A percentile compares a stretch with the other conserved stretches of the same genome.
These are phyloP conservation scores for Chamaedrilus cognettii DNA, from an alignment of 2,888 invertebrate species.

Conservation along the genomic window DNA sequence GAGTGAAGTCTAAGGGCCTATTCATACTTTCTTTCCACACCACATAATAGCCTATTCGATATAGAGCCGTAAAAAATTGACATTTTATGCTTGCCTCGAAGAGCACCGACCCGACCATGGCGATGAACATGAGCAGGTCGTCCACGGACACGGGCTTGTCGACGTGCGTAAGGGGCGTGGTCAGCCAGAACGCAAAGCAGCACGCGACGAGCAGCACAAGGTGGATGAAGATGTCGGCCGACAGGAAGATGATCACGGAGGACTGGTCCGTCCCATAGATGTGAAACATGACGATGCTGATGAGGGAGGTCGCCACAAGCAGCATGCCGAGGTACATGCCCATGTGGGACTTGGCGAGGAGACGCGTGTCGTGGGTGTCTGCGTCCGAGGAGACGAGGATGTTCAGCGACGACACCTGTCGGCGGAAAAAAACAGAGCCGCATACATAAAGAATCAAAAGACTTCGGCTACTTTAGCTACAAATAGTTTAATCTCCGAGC, in stretches of 20 bases:
- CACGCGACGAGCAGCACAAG: slow-evolving; percentile 45
- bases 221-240: slow-evolving; percentile 46
- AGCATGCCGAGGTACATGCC: slow-evolving; percentile 60
- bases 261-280: slow-evolving; percentile 44
- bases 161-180: not conserved
- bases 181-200: slow-evolving; percentile 39
- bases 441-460: no score
- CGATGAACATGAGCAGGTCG: not conserved
- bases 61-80: no score
- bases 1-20: no score
- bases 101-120: not conserved
- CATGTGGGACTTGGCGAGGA: slow-evolving; percentile 60
- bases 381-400: no score
- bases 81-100: not conserved
- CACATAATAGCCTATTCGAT: no score
- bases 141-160: not conserved
- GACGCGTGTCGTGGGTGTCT: no score
- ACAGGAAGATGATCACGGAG: slow-evolving; percentile 46
- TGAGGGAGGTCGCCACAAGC: slow-evolving; percentile 55
- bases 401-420: no score
- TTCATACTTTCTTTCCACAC: no score
- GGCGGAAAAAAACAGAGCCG: no score
- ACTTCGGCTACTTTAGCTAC: no score
- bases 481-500: no score
- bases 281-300: slow-evolving; percentile 55